Percentiles rank a stretch among this genome's conserved stretches.
Evolutionary conservation across 1,140 invertebrate species (phyloP).

Genomic region (Semibalanus balanoides): DNA sequence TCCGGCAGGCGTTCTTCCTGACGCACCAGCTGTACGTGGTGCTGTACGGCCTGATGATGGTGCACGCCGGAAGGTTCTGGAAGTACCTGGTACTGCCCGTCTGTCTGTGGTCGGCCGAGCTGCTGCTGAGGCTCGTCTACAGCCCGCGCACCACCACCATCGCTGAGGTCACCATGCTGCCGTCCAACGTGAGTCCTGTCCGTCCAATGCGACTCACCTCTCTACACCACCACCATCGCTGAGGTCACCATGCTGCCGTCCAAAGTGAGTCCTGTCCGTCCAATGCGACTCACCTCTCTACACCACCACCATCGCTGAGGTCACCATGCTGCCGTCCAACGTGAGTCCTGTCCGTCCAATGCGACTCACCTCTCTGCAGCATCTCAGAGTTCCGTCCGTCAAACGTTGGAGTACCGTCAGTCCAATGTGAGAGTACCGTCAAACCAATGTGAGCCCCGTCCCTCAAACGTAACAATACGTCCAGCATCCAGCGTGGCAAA

Average conservation of each 20-base stretch:
- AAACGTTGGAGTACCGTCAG: neutral
- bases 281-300: too few relatives aligned
- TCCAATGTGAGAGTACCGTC: too few relatives aligned
- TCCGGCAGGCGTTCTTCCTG: conserved; percentile 74
- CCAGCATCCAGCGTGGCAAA: too few relatives aligned
- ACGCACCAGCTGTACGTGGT: conserved; percentile 77
- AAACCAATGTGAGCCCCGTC: too few relatives aligned
- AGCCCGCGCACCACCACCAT: conserved; percentile 38
- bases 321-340: neutral
- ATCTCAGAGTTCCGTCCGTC: too few relatives aligned
- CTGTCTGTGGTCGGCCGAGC: conserved; percentile 57
- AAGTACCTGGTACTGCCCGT: conserved; percentile 82
- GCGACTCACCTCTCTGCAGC: too few relatives aligned
- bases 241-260: too few relatives aligned
- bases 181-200: neutral
- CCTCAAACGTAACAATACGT: too few relatives aligned
- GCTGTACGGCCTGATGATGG: conserved; percentile 67
- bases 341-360: neutral
- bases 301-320: too few relatives aligned
- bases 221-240: too few relatives aligned
- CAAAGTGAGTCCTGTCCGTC: neutral
- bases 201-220: too few relatives aligned
- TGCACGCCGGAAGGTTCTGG: conserved; percentile 87
- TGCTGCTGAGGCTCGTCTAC: conserved; percentile 27
- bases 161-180: conserved; percentile 56